Percentiles rank a stretch among this genome's conserved stretches.
Conservation (phyloP, 2,113 vertebrate genomes). For the Amblyornis subalaris region DNA sequence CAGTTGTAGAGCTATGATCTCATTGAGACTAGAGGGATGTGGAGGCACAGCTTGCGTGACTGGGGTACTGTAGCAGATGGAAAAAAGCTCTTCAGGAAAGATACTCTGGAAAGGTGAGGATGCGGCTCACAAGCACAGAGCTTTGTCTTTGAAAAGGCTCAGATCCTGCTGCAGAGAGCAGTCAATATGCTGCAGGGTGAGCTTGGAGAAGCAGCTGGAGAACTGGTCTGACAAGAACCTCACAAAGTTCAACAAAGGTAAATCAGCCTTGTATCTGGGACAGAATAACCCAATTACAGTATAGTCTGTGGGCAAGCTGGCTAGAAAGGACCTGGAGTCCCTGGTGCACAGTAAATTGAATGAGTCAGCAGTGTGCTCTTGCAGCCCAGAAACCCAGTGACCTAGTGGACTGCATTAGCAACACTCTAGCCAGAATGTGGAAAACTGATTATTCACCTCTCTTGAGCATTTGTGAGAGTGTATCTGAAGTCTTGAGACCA, state of each 20-base stretch:
- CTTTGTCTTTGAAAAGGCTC: not conserved
- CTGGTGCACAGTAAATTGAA: not conserved
- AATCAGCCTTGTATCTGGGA: not conserved
- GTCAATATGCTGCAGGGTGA: not conserved
- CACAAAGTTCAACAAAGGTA: not conserved
- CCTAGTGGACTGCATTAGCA: not conserved
- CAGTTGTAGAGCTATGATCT: not conserved
- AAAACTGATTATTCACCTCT: not conserved
- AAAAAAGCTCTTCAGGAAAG: not conserved
- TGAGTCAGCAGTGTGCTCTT: not conserved
- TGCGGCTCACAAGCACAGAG: not conserved
- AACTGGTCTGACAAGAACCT: not conserved
- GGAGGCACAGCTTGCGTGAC: not conserved
- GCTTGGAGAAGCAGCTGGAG: not conserved
- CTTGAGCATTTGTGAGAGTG: not conserved
- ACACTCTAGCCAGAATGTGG: not conserved
- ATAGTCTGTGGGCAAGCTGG: not conserved
- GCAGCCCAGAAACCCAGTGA: not conserved
- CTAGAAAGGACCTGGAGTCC: not conserved
- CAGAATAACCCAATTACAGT: not conserved
- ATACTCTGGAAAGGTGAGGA: not conserved
- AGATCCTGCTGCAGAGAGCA: not conserved
- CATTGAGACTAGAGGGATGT: not conserved
- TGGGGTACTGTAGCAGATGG: rapidly evolving
- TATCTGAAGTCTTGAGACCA: rapidly evolving